Evolutionary conservation across 2,888 invertebrate species (phyloP), one percentile per base, ranked within the genome.

Genomic region (Cyaniris semiargus): DNA sequence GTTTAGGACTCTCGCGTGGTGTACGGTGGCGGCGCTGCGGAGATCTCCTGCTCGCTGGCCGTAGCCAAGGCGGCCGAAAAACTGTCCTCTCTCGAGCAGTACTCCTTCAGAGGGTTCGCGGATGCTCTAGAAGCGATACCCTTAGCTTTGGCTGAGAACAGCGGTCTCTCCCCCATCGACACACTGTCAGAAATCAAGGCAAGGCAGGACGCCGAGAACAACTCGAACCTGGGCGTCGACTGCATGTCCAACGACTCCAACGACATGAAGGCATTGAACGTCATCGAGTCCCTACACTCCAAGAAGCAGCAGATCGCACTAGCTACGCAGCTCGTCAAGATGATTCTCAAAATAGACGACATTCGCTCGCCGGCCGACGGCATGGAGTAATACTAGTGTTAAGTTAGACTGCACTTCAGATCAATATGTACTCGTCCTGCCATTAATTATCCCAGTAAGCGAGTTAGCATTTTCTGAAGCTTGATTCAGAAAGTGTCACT

Each of bases 341-440:
- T 99, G 99, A 99, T 99, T 82, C 95, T 99, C 82, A 99, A 99
- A 94, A 99, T 99, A 79, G 99, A 99, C 88, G 99, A 99, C 88
- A 97, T 99, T 66, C 96, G 95, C 79, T 95, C 95, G 5, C 95
- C 95, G 5, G 94, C 94, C 0, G 94, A 95, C 80, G 82, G 87
- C 15, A 89, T 92, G 76, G 87, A 92, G 58, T 92, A 89, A 80
- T 21, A 58, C 34, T 34, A 72, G 21, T 76, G 15, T 74, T 74
- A 53, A 53, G 74, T 38, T 48, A 38, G 23, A 60, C 74, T 13
- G 27, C 31, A n/a, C 56, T 75, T 38, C 53, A 66, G 27, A 48
- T 18, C 23, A 60, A 23, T 60, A 23, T 60, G 60, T 27, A 60
- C 23, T 60, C 7, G 1, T 21, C 7, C 21, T 23, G 3, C 10